Evolutionary conservation across 2,113 vertebrate species (phyloP).

Genomic region (Capreolus pygargus): DNA sequence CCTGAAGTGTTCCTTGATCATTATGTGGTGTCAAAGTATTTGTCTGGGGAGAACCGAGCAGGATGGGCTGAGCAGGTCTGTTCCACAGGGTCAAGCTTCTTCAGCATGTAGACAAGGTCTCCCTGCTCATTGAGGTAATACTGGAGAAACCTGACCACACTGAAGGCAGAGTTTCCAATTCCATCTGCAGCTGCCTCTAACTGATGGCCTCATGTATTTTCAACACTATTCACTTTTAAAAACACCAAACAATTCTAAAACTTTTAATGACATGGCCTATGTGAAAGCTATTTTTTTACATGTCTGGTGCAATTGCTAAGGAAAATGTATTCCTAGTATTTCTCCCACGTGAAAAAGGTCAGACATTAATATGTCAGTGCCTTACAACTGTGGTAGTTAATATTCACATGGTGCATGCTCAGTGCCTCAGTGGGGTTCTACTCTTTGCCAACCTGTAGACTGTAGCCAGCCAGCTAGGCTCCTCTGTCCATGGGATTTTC

Average conservation of each 20-base stretch:
- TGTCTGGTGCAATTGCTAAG: background rate
- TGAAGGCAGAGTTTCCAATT: background rate
- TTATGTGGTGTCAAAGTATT: conserved; percentile 89
- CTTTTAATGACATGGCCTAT: background rate
- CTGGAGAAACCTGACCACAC: background rate
- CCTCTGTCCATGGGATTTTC: background rate
- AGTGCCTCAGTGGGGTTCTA: background rate
- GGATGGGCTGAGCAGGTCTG: conserved; percentile 91
- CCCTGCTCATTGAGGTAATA: conserved; percentile 86
- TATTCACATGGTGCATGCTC: background rate
- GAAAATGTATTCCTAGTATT: background rate
- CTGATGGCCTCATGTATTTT: background rate
- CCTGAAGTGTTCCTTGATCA: conserved; percentile 89
- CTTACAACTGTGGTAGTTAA: background rate
- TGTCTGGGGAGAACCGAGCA: conserved; percentile 91
- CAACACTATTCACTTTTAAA: background rate
- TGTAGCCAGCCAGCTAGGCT: background rate
- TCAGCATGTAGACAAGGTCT: conserved; percentile 89
- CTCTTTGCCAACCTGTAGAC: background rate
- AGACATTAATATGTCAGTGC: background rate
- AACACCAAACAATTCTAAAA: background rate
- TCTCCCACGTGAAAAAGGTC: background rate
- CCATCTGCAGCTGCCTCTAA: background rate
- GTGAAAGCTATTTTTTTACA: background rate
- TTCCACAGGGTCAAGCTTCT: conserved; percentile 84